phyloP scores from a whole-genome alignment of 1,140 invertebrate genomes.

The Camponotus floridanus region DNA sequence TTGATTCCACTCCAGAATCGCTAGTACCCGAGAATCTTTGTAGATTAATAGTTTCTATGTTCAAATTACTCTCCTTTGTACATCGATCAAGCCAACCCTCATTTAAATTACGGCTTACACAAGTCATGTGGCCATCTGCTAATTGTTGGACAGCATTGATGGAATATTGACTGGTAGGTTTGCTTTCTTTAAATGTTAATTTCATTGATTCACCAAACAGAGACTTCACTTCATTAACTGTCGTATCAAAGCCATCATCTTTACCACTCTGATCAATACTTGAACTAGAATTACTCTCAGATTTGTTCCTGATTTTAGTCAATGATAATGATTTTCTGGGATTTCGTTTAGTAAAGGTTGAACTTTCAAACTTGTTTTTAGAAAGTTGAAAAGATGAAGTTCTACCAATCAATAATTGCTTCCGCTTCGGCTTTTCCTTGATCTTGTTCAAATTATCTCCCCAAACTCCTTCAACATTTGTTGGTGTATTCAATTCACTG shows the following conservation, averaged over 20 bases:
- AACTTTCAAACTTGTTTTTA: conserved; percentile 90
- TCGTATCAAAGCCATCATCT: conserved; percentile 38
- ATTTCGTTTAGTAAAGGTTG: conserved; percentile 91
- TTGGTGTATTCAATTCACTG: conserved; percentile 57
- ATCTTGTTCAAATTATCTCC: conserved; percentile 87
- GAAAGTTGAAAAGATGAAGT: conserved; percentile 86
- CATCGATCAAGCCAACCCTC: conserved; percentile 87
- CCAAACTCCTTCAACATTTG: conserved; percentile 87
- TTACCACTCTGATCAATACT: conserved; percentile 7
- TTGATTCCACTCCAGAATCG: conserved; percentile 79
- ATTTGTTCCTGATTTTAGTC: conserved; percentile 75
- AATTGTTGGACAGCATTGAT: conserved; percentile 84
- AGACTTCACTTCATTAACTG: conserved; percentile 41
- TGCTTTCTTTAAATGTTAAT: conserved; percentile 73
- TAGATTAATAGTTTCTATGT: conserved; percentile 33
- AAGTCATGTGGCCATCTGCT: conserved; percentile 62
- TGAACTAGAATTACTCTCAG: conserved; percentile 38
- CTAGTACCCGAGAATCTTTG: conserved; percentile 75
- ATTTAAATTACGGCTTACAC: conserved; percentile 84
- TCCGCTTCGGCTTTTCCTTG: conserved; percentile 74
- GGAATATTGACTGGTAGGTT: conserved; percentile 70
- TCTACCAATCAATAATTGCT: conserved; percentile 80
- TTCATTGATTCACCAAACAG: conserved; percentile 76
- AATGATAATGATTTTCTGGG: conserved; percentile 90
- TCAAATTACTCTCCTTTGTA: conserved; percentile 68